Base-by-base conservation (phyloP, 2,797 vertebrate genomes). In the Morelia viridis region DNA sequence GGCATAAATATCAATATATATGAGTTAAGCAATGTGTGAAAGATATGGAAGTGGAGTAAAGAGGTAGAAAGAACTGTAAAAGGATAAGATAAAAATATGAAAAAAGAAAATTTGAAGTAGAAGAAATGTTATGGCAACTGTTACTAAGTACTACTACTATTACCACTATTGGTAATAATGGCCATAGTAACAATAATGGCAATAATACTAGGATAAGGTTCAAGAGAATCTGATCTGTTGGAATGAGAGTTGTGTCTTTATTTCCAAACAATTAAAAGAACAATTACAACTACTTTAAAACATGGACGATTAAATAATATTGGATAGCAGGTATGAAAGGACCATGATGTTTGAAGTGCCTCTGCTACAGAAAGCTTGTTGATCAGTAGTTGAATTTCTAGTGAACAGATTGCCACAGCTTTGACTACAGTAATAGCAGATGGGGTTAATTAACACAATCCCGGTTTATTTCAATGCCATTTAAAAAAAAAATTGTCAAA, bases 381-480 rank as follows among this genome's bases (percentile, higher is more conserved):
- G 90, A 95, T 93, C 91, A 95, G 94, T 93, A 92, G 95, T 93
- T 96, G 95, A 96, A 94, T 96, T 91, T 93, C 91, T 94, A 94
- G 94, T 71, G 93, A 97, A 95, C 76, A 96, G 95, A 96, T 93
- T 95, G 94, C 89, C 65, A 41, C 6, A 90, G 53, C 86, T 95
- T 94, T 93, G 71, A 94, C 88, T 95, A 91, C 71, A 95, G 93
- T 94, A 96, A 94, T 91, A 97, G 95, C 93, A 97, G 93, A 96
- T 93, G 95, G 91, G 94, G 96, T 96, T 97, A 96, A 97, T 96
- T 97, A 96, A 96, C 93, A 96, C 89, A 93, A 96, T 95, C 94
- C 94, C 89, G 95, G 91, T 76, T 96, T 96, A 95, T 96, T 95
- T 92, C 19, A 96, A 89, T 94, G 92, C 94, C 93, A 95, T 92